Conservation (phyloP, 2,113 vertebrate genomes). For the Arizona elegans region DNA sequence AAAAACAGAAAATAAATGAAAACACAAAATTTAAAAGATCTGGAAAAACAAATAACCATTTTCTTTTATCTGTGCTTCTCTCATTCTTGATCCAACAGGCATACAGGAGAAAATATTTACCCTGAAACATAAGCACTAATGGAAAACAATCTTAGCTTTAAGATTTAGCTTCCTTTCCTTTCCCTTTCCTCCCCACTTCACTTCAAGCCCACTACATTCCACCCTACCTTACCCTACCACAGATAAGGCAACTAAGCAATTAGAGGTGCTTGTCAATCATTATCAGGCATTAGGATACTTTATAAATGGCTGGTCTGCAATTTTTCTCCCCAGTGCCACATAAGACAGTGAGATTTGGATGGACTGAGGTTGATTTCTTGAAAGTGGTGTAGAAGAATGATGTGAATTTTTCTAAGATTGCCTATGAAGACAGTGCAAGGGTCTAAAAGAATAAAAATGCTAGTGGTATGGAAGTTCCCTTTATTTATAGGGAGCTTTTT, state of each 20-base stretch:
- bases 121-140: background rate
- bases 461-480: background rate
- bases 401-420: background rate
- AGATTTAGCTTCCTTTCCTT: background rate
- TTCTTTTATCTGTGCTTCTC: background rate
- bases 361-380: background rate
- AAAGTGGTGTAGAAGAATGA: background rate
- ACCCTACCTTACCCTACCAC: background rate
- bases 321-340: background rate
- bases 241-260: background rate
- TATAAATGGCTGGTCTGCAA: background rate
- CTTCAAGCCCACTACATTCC: background rate
- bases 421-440: background rate
- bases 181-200: background rate
- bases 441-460: background rate
- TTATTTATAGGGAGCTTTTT: background rate
- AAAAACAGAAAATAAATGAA: background rate
- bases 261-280: background rate
- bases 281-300: background rate
- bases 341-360: background rate
- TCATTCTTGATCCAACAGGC: background rate
- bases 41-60: background rate
- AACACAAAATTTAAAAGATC: background rate
- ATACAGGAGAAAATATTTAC: background rate
- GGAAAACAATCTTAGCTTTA: background rate